Evolutionary conservation across 2,113 vertebrate genomes (phyloP).

Genomic region (Colinus virginianus): DNA sequence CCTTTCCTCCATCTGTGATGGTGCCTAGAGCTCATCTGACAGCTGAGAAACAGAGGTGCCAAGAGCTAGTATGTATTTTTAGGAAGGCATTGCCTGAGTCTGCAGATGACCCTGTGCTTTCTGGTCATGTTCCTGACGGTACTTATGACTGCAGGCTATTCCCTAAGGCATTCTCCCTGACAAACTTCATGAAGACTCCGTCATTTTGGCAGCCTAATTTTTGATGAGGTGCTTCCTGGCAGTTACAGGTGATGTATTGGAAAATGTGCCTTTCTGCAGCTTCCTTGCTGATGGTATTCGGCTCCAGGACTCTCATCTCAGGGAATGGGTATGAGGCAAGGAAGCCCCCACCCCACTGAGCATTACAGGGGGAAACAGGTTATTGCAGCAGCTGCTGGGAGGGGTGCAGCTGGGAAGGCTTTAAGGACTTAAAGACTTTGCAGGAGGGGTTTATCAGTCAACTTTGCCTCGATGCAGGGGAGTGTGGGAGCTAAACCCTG

Average conservation of each 20-base stretch:
- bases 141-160: neutral
- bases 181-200: conserved; percentile 7
- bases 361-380: accelerated
- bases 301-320: neutral
- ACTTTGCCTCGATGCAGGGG: neutral
- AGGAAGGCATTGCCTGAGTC: neutral
- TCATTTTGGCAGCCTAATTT: conserved; percentile 22
- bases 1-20: neutral
- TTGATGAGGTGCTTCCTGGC: neutral
- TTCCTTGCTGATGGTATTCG: neutral
- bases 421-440: neutral
- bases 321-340: neutral
- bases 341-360: neutral
- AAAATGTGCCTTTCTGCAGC: neutral
- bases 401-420: neutral
- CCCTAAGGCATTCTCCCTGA: neutral
- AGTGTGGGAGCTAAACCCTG: neutral
- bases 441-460: neutral
- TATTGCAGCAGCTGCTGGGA: neutral
- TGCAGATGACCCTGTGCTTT: neutral
- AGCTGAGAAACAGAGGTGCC: conserved; percentile 9
- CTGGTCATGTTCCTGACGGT: neutral
- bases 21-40: neutral
- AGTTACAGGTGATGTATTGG: neutral
- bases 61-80: neutral